A percentile compares a stretch with the other conserved stretches of the same genome.
Conservation (phyloP, 2,113 vertebrate species). For the Xenopus laevis region DNA sequence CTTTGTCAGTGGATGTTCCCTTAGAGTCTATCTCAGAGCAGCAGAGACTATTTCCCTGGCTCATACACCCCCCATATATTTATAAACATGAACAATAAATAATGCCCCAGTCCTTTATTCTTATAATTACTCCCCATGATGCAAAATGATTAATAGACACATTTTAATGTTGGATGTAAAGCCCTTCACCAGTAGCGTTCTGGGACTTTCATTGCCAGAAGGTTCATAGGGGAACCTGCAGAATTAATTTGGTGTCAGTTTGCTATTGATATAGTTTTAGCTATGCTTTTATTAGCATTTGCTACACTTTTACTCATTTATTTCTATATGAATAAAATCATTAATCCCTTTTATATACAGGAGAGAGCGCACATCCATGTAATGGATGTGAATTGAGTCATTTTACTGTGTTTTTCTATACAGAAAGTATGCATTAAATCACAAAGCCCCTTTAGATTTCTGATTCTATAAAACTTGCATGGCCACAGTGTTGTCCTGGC, state of each 20-base stretch:
- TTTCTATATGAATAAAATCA: not conserved
- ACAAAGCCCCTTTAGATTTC: slow-evolving; percentile 9
- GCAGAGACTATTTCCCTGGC: not conserved
- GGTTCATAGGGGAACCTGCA: not conserved
- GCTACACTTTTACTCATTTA: not conserved
- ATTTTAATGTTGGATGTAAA: not conserved
- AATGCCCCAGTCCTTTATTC: not conserved
- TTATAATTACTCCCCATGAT: slow-evolving; percentile 2
- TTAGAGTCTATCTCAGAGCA: not conserved
- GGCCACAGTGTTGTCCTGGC: not conserved
- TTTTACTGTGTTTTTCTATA: slow-evolving; percentile 1
- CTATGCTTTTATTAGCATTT: slow-evolving; percentile 3
- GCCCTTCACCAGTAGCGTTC: not conserved
- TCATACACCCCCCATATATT: not conserved
- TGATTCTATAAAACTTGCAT: slow-evolving; percentile 2
- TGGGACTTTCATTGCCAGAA: not conserved
- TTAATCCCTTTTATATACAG: slow-evolving; percentile 11
- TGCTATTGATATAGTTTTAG: not conserved
- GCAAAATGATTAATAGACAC: not conserved
- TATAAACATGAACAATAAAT: not conserved
- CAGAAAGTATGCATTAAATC: not conserved
- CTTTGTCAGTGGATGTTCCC: not conserved
- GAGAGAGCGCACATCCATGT: not conserved
- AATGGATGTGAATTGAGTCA: not conserved
- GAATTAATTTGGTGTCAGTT: slow-evolving; percentile 8